Evolutionary conservation across 2,888 invertebrate species (phyloP), one percentile per base, ranked within the genome.

Genomic region (Plusia festucae): DNA sequence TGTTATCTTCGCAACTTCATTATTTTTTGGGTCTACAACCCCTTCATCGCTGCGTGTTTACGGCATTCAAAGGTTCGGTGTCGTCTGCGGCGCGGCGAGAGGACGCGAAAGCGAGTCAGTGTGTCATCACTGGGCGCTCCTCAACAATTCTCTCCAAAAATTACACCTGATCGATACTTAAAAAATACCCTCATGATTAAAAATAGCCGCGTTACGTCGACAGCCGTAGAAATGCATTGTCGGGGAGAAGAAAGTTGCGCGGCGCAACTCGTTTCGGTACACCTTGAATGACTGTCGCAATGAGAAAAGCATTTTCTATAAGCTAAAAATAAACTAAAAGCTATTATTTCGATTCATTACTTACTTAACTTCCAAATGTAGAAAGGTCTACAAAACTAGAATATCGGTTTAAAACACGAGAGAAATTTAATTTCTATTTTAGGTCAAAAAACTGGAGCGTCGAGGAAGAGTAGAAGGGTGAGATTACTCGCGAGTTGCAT

Each of bases 91-190:
- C 62, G 64, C 62, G 40, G 15, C 58, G 65, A 73, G 53, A n/a
- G n/a, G n/a, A 66, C 72, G 83, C 73, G 94, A 95, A 95, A 95
- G 94, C 93, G 91, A 95, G 95, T 94, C 94, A 95, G 95, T 95
- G 87, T 95, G 95, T 94, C 95, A 93, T 83, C 79, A 65, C 66
- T 67, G 54, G 78, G 73, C 79, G 76, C 76, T 79, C 82, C 79
- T 81, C 76, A 15, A 55, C 60, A 53, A 54, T 74, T 55, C 67
- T 76, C 64, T 85, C 85, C 18, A 24, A 82, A 76, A 78, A 79
- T 82, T 82, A 78, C 86, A 86, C 84, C 83, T 88, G 86, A 89
- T 87, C 84, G 82, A 78, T 75, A 80, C 81, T 85, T 83, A 73
- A 81, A 80, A 82, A 83, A 79, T 79, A 76, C 77, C 79, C 82